Percentiles rank a stretch among this genome's conserved stretches.
Evolutionary conservation across 2,113 vertebrate genomes (phyloP).

Genomic region (Epinephelus moara): DNA sequence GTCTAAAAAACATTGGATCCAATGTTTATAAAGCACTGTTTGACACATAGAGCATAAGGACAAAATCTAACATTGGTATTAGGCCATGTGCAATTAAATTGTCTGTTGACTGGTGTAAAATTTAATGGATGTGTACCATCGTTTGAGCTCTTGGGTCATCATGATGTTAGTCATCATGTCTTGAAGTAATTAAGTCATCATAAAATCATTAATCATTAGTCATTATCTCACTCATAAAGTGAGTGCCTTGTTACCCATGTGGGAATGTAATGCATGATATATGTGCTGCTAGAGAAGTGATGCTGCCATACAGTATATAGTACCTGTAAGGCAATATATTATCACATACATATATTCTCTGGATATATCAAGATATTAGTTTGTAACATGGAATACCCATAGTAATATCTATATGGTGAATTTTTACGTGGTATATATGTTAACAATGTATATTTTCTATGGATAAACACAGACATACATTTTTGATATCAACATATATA

Average conservation of each 20-base stretch:
- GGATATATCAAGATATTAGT: too few species aligned
- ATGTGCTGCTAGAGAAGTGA: too few species aligned
- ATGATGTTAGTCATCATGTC: slow-evolving; percentile 30
- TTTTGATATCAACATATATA: too few species aligned
- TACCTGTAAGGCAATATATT: too few species aligned
- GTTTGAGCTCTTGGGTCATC: slow-evolving; percentile 19
- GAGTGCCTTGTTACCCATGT: not conserved
- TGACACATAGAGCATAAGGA: slow-evolving; percentile 31
- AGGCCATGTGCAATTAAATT: slow-evolving; percentile 44
- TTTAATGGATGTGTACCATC: slow-evolving; percentile 35
- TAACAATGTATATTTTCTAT: too few species aligned
- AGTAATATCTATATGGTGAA: too few species aligned
- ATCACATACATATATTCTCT: too few species aligned
- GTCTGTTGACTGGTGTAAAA: slow-evolving; percentile 29
- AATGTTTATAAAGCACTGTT: slow-evolving; percentile 14
- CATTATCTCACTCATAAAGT: not conserved
- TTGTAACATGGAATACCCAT: too few species aligned
- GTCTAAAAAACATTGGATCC: slow-evolving; percentile 2
- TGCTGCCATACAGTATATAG: too few species aligned
- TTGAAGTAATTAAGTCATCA: slow-evolving; percentile 50
- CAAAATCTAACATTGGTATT: slow-evolving; percentile 40
- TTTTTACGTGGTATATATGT: too few species aligned
- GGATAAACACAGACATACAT: too few species aligned
- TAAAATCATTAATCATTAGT: slow-evolving; percentile 37
- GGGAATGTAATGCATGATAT: too few species aligned